These are phyloP conservation scores for Halictus ligatus DNA, from an alignment of 2,888 invertebrate species.

Conservation along the genomic window DNA sequence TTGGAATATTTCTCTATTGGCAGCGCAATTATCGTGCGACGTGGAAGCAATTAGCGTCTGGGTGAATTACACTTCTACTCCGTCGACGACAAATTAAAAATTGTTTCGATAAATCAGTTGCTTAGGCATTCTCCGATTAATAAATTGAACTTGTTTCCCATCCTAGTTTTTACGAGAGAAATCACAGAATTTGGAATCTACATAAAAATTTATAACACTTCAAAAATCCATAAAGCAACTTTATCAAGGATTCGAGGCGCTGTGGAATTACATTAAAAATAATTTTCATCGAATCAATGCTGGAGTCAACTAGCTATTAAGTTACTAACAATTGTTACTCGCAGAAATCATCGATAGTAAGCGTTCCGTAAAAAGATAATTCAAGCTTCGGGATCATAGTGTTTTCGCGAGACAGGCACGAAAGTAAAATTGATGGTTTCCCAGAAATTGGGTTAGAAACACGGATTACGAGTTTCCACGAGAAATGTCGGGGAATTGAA, in stretches of 20 bases:
- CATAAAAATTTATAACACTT: no score
- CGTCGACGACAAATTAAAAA: background rate
- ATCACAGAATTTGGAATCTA: no score
- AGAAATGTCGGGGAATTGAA: background rate
- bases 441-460: background rate
- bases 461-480: background rate
- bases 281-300: no score
- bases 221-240: no score
- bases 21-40: background rate
- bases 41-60: slow-evolving; percentile 1
- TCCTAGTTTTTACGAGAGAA: no score
- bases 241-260: no score
- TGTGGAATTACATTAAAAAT: no score
- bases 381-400: background rate
- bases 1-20: slow-evolving; percentile 5
- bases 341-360: background rate
- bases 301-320: no score
- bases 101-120: background rate
- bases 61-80: background rate
- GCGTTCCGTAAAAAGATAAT: no score
- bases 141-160: no score
- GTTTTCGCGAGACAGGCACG: background rate
- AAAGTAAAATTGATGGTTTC: background rate
- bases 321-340: no score
- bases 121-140: no score